Conservation (phyloP, 1,140 invertebrate genomes). For the Drosophila biarmipes region DNA sequence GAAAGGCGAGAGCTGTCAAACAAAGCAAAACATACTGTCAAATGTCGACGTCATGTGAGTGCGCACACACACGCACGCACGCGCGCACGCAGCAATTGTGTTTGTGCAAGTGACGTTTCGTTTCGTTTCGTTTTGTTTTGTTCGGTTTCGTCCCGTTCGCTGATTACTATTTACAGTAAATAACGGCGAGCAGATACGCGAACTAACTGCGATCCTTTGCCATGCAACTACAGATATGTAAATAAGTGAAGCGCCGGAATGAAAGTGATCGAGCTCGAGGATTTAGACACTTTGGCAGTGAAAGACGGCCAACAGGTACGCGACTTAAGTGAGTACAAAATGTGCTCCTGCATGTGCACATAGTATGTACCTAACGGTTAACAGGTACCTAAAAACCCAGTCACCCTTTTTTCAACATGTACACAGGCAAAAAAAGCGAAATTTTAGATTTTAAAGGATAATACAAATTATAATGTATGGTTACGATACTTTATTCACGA, state of each 20-base stretch:
- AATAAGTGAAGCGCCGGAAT: neutral
- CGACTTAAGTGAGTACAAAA: neutral
- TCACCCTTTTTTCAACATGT: neutral
- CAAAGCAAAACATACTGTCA: slow-evolving; percentile 16
- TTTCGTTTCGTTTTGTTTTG: slow-evolving; percentile 30
- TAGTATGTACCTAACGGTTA: too few species aligned
- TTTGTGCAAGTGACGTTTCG: slow-evolving; percentile 29
- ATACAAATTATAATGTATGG: too few species aligned
- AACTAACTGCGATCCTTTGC: slow-evolving; percentile 3
- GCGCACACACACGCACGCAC: slow-evolving; percentile 29
- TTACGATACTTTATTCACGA: too few species aligned
- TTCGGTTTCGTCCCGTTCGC: slow-evolving; percentile 4
- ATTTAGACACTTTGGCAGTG: too few species aligned
- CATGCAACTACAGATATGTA: neutral
- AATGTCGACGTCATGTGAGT: slow-evolving; percentile 40
- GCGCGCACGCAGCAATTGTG: slow-evolving; percentile 29
- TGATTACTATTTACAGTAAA: slow-evolving; percentile 26
- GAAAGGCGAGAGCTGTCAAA: slow-evolving; percentile 1
- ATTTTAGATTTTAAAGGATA: too few species aligned
- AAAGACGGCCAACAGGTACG: neutral
- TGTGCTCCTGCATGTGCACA: too few species aligned
- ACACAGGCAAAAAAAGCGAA: neutral
- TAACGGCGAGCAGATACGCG: neutral
- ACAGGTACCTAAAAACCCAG: too few species aligned
- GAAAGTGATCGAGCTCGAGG: too few species aligned